A percentile compares a stretch with the other conserved stretches of the same genome.
Evolutionary conservation across 2,113 vertebrate genomes (phyloP).

Genomic region (Muscicapa adusta): DNA sequence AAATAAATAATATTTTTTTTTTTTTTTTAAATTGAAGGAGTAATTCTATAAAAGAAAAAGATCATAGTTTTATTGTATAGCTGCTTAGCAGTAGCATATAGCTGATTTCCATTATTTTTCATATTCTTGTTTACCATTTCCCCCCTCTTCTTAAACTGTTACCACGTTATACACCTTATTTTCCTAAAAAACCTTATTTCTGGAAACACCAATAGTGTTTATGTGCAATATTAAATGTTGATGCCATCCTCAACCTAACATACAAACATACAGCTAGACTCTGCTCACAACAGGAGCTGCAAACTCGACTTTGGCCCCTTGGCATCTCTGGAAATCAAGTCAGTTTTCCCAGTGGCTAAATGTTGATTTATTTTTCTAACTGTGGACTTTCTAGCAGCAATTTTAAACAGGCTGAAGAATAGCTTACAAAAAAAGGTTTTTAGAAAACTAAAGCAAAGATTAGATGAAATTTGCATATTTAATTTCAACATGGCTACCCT

Average conservation of each 20-base stretch:
- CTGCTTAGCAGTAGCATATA: constrained; percentile 49
- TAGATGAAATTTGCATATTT: neutral
- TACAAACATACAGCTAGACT: neutral
- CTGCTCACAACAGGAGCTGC: neutral
- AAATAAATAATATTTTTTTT: too few relatives aligned
- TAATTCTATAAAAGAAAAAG: neutral
- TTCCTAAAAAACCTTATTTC: constrained; percentile 13
- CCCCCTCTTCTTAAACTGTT: neutral
- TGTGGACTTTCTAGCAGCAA: neutral
- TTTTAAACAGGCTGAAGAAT: neutral
- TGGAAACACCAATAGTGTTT: neutral
- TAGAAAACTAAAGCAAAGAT: neutral
- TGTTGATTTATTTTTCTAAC: neutral
- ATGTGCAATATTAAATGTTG: neutral
- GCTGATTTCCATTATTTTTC: constrained; percentile 44
- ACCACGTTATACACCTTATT: neutral
- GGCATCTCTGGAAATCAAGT: neutral
- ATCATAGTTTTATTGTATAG: neutral
- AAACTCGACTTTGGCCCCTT: neutral
- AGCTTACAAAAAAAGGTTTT: neutral
- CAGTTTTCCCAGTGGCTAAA: neutral
- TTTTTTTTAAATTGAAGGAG: neutral
- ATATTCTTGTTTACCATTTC: neutral
- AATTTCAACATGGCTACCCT: neutral
- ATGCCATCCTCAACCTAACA: neutral